These are phyloP conservation scores for Procambarus clarkii DNA, from an alignment of 1,140 invertebrate genomes.

Conservation along the genomic window DNA sequence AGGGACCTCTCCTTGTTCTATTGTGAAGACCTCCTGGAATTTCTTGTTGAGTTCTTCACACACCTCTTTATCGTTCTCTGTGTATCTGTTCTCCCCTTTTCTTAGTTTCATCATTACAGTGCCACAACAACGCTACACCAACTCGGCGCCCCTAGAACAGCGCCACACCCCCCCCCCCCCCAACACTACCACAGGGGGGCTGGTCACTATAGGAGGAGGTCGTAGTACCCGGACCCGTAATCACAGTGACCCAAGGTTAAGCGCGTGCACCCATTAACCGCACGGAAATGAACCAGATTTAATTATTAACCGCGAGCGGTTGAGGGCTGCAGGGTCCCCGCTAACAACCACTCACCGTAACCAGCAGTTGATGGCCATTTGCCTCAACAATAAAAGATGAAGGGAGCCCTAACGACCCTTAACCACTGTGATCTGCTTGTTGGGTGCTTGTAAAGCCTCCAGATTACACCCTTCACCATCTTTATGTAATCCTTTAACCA, in stretches of 20 bases:
- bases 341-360: constrained; percentile 30
- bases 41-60: no score
- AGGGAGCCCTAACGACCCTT: constrained; percentile 24
- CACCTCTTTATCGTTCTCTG: no score
- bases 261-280: constrained; percentile 44
- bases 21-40: no score
- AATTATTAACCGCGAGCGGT: not conserved
- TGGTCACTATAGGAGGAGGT: not conserved
- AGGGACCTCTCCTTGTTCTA: no score
- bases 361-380: constrained; percentile 46
- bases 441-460: constrained; percentile 41
- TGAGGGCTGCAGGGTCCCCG: not conserved
- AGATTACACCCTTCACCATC: not conserved
- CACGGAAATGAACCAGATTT: constrained; percentile 50
- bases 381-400: constrained; percentile 34
- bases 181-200: no score
- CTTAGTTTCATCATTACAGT: no score
- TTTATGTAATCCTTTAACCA: constrained; percentile 49
- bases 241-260: constrained; percentile 26
- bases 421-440: constrained; percentile 46
- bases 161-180: no score
- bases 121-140: no score
- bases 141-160: no score
- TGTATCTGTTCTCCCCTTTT: no score
- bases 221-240: constrained; percentile 6